phyloP scores from a whole-genome alignment of 2,113 vertebrate genomes.

The Psittacula cyanocephala region DNA sequence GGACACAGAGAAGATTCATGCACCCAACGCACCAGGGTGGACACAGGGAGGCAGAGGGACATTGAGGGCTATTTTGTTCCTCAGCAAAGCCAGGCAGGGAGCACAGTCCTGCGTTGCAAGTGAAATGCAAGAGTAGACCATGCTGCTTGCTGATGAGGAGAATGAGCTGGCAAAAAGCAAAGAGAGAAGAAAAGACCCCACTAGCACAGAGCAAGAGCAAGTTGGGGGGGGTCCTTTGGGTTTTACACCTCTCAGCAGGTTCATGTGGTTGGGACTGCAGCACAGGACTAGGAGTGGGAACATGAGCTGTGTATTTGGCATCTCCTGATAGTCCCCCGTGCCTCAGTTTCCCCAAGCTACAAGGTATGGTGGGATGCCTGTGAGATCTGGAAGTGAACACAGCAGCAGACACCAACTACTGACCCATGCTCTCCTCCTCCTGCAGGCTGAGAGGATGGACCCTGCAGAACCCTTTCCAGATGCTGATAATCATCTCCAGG shows the following conservation, averaged over 20 bases:
- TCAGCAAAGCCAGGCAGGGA: background rate
- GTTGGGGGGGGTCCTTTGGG: background rate
- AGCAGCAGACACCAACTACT: background rate
- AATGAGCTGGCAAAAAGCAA: background rate
- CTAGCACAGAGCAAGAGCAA: background rate
- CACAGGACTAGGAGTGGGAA: background rate
- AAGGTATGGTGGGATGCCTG: background rate
- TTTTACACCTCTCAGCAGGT: background rate
- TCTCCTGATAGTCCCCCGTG: background rate
- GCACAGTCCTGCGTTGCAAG: background rate
- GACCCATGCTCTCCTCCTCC: background rate
- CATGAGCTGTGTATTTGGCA: background rate
- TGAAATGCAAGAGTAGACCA: background rate
- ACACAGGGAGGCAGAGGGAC: background rate
- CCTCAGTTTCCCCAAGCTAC: background rate
- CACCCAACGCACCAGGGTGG: background rate
- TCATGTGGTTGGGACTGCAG: background rate
- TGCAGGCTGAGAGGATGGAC: background rate
- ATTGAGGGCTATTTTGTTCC: background rate
- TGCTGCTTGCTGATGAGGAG: background rate
- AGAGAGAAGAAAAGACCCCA: background rate
- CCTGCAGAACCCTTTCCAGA: background rate
- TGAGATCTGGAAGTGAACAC: background rate
- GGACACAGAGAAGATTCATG: fast-evolving
- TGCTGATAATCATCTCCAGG: background rate